Evolutionary conservation across 1,140 invertebrate genomes (phyloP), one percentile per base, ranked within the genome.

Genomic region (Drosophila grimshawi): DNA sequence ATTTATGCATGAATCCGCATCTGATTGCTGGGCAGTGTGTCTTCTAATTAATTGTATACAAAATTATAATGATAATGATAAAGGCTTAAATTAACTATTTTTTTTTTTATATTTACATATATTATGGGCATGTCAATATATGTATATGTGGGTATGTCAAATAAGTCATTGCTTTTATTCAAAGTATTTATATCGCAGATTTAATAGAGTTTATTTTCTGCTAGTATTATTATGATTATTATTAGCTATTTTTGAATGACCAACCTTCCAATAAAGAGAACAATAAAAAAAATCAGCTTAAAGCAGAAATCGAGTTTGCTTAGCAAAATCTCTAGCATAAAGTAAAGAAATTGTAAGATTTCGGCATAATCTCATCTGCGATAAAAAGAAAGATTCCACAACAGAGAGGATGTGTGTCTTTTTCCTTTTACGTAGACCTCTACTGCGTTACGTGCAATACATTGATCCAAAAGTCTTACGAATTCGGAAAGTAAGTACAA

Each of bases 381-480:
- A 32, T 2, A 33, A 32, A 62, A 79, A 51, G 10, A 62, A 79
- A 51, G 10, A 30, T 3, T 46, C 6, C 7, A 57, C 11, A 43
- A 7, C 33, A 19, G 10, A 55, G 30, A 90, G 86, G 90, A 85
- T 83, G 66, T 86, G 82, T 41, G 70, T 85, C 35, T 78, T 88
- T 49, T 76, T 65, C 27, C 62, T 78, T 32, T 60, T 90, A 55
- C 73, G 62, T 41, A 83, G 82, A 56, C 72, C 73, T 27, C 48
- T 91, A 53, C 78, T 39, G 5, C 32, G 4, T 8, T 32, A 43
- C 5, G 45, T 81, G 5, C 76, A 75, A 43, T 78, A 71, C 43
- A 19, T 77, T 81, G 74, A 67, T 69, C 5, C 72, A 39, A 53
- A 63, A 57, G 78, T 66, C 19, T 65, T 80, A 43, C 72, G 78